Conservation (phyloP, 37 sponge, comb jelly and placozoan species). For the Tethya wilhelma region DNA sequence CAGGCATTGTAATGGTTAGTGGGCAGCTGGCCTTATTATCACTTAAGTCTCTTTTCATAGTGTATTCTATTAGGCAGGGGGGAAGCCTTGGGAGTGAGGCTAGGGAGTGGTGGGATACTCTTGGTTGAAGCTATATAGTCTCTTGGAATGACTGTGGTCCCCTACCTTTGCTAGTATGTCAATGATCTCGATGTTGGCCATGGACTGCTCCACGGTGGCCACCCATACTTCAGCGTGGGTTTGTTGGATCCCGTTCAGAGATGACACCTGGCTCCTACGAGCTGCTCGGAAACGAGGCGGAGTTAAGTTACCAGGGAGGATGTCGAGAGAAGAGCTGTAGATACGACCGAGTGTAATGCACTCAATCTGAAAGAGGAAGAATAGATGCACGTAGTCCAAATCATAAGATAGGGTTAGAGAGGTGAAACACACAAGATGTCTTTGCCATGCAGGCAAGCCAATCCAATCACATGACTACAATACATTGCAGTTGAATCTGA, state of each 20-base stretch:
- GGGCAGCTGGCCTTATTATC: background rate
- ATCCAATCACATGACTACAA: too few relatives aligned
- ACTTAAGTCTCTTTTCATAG: too few relatives aligned
- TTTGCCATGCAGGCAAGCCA: too few relatives aligned
- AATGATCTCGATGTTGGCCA: conserved; percentile 45
- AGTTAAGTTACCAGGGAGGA: conserved; percentile 7
- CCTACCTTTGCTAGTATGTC: conserved; percentile 52
- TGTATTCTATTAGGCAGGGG: too few relatives aligned
- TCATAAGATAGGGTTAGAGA: too few relatives aligned
- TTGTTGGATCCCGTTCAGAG: conserved; percentile 19
- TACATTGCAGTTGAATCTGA: too few relatives aligned
- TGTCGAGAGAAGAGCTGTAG: conserved; percentile 17
- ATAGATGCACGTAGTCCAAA: background rate
- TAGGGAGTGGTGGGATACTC: too few relatives aligned
- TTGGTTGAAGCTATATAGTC: too few relatives aligned
- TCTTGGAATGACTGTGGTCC: background rate
- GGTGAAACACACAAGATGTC: too few relatives aligned
- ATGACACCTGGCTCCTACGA: background rate
- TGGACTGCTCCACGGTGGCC: conserved; percentile 31
- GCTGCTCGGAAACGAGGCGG: background rate
- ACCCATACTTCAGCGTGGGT: conserved; percentile 60
- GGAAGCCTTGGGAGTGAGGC: too few relatives aligned
- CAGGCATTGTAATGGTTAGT: too few relatives aligned
- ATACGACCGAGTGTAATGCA: conserved; percentile 22
- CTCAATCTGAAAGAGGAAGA: conserved; percentile 23